phyloP scores from a whole-genome alignment of 2,797 vertebrate genomes.

The Periophthalmus magnuspinnatus region DNA sequence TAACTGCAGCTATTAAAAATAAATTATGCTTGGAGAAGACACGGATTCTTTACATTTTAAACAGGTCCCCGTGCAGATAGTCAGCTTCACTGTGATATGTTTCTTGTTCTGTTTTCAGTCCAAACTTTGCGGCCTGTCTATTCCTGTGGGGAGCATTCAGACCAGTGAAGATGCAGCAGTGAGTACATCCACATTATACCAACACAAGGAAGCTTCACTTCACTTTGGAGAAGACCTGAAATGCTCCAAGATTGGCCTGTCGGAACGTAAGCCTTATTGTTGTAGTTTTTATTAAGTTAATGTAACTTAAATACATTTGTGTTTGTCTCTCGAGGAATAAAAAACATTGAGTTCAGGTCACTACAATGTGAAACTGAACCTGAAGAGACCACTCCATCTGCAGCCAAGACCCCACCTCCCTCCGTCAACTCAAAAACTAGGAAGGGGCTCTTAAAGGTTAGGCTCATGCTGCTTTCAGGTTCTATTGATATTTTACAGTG shows the following conservation, averaged over 20 bases:
- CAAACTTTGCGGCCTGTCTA: constrained; percentile 63
- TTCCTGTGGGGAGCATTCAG: constrained; percentile 44
- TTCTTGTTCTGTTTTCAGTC: constrained; percentile 59
- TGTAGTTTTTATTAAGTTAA: background rate
- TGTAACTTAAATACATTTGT: background rate
- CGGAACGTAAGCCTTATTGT: background rate
- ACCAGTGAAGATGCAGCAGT: constrained; percentile 52
- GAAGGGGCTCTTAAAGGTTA: constrained; percentile 42
- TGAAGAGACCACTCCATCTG: constrained; percentile 7
- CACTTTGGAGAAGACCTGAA: constrained; percentile 48
- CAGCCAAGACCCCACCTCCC: constrained; percentile 39
- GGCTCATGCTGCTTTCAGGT: background rate
- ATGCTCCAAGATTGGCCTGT: constrained; percentile 54
- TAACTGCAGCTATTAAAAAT: too few relatives aligned
- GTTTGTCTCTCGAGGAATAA: constrained; percentile 31
- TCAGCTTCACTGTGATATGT: background rate
- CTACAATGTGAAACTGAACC: constrained; percentile 28
- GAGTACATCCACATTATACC: constrained; percentile 70
- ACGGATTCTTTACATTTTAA: background rate
- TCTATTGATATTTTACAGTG: too few relatives aligned
- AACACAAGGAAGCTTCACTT: constrained; percentile 58
- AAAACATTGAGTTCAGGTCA: constrained; percentile 31
- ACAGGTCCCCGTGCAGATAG: background rate
- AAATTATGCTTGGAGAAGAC: too few relatives aligned
- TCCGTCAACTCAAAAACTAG: constrained; percentile 47